Evolutionary conservation across 2,797 vertebrate genomes (phyloP).

Genomic region (Chrosomus eos): DNA sequence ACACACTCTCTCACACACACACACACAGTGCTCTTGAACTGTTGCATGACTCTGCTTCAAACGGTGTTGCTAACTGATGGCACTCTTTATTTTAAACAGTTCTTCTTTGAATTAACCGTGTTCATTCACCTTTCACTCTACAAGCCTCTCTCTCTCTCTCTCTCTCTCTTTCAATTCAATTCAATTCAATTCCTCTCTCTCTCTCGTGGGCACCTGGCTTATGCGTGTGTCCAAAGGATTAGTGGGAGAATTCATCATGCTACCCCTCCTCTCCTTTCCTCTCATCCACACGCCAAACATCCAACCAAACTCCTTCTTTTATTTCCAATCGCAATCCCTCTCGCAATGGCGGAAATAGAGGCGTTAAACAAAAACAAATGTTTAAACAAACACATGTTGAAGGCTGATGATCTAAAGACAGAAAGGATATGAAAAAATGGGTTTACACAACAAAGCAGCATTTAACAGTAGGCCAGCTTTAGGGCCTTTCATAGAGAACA

Average conservation of each 20-base stretch:
- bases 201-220: slow-evolving; percentile 68
- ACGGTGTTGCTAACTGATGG: background rate
- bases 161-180: too few relatives aligned
- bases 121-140: slow-evolving; percentile 49
- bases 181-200: too few relatives aligned
- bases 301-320: slow-evolving; percentile 48
- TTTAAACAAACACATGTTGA: background rate
- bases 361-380: background rate
- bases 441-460: background rate
- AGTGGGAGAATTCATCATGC: slow-evolving; percentile 75
- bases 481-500: too few relatives aligned
- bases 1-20: background rate
- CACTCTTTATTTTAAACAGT: slow-evolving; percentile 4
- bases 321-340: background rate
- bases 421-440: background rate
- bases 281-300: slow-evolving; percentile 41
- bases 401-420: background rate
- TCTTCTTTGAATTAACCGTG: slow-evolving; percentile 34
- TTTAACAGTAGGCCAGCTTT: background rate
- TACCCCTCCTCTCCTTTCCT: slow-evolving; percentile 70
- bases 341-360: background rate
- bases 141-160: slow-evolving; percentile 62
- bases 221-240: slow-evolving; percentile 79
- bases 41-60: slow-evolving; percentile 34
- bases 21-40: background rate